Evolutionary conservation across 1,140 invertebrate species (phyloP).

Genomic region (Mercenaria mercenaria): DNA sequence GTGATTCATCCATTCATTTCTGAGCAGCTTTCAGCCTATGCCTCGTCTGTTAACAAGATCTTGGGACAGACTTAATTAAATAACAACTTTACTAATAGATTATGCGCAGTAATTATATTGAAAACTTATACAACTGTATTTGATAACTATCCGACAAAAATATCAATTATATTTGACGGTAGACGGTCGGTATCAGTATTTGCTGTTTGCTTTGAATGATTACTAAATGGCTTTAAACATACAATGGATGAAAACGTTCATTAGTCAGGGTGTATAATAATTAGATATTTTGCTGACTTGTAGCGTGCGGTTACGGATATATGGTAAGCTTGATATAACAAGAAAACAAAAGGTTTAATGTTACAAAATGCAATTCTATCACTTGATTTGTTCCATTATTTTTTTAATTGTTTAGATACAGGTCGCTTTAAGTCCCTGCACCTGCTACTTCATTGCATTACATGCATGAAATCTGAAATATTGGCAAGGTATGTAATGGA

Average conservation of each 20-base stretch:
- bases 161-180: neutral
- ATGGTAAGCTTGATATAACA: conserved; percentile 4
- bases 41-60: neutral
- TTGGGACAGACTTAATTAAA: neutral
- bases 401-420: neutral
- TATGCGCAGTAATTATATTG: neutral
- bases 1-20: neutral
- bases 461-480: neutral
- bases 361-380: conserved; percentile 41
- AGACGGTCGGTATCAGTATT: neutral
- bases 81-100: neutral
- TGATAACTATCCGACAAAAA: neutral
- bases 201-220: neutral
- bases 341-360: conserved; percentile 22
- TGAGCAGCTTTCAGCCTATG: neutral
- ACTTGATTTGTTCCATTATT: conserved; percentile 22
- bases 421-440: neutral
- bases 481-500: neutral
- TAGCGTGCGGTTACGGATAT: neutral
- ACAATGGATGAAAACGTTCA: conserved; percentile 4
- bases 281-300: conserved; percentile 14
- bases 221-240: neutral
- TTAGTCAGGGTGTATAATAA: neutral
- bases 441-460: neutral
- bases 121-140: neutral